Evolutionary conservation across 2,113 vertebrate species (phyloP).

Genomic region (Vanacampus margaritifer): DNA sequence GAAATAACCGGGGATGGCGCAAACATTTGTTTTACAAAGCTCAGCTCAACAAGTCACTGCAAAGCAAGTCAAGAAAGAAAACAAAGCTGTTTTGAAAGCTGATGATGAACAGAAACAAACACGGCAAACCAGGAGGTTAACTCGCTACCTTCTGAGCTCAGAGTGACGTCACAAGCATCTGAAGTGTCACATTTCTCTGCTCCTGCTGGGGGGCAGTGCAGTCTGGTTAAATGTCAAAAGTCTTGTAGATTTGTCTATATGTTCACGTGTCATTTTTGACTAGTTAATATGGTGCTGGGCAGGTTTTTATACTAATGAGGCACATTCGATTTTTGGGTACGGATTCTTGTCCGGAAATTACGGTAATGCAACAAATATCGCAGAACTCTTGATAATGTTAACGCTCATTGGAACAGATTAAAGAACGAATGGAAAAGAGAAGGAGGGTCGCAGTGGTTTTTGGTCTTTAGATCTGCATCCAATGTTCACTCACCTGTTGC

Average conservation of each 20-base stretch:
- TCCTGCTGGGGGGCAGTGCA: conserved; percentile 41
- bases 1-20: conserved; percentile 7
- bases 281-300: no score
- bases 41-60: background rate
- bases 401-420: no score
- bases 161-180: conserved; percentile 51
- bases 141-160: conserved; percentile 72
- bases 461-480: background rate
- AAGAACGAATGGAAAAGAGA: background rate
- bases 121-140: conserved; percentile 40
- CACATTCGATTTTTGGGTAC: no score
- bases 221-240: conserved; percentile 15
- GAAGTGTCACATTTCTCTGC: conserved; percentile 33
- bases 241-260: background rate
- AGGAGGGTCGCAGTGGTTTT: background rate
- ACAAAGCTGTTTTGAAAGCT: background rate
- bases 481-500: conserved; percentile 48
- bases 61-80: background rate
- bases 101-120: conserved; percentile 12
- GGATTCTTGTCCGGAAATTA: no score
- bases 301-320: no score
- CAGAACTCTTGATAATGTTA: background rate
- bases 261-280: no score
- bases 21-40: conserved; percentile 17
- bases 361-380: no score